These are phyloP conservation scores for Heterodera carotae DNA, from an alignment of 1,140 invertebrate species.

Conservation along the genomic window DNA sequence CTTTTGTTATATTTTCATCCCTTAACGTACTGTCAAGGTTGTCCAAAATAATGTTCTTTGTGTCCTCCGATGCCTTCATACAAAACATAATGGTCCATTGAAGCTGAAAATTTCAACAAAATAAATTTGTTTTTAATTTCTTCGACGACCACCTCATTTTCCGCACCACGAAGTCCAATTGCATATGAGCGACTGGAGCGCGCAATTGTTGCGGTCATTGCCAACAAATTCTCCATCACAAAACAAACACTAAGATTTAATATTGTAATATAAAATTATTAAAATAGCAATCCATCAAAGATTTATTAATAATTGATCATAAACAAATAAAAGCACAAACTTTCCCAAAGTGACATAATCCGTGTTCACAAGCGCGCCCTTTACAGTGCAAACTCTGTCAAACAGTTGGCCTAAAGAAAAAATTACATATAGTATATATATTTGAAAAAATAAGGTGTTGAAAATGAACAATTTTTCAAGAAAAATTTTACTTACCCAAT, in stretches of 20 bases:
- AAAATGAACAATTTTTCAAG: constrained; percentile 8
- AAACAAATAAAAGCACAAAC: neutral
- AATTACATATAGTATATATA: no score
- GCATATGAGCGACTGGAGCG: constrained; percentile 62
- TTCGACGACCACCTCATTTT: constrained; percentile 51
- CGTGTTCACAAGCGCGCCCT: constrained; percentile 52
- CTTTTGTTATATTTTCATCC: no score
- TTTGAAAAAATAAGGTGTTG: neutral
- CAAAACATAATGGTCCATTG: constrained; percentile 54
- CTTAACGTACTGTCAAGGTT: constrained; percentile 35
- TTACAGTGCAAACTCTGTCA: constrained; percentile 37
- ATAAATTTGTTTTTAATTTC: no score
- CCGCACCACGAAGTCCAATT: constrained; percentile 56
- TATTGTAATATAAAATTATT: no score
- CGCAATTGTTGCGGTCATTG: constrained; percentile 54
- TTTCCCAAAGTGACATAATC: constrained; percentile 53
- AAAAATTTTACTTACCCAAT: neutral
- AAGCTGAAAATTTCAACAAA: constrained; percentile 44
- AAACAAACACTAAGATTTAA: constrained; percentile 38
- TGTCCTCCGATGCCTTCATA: constrained; percentile 29
- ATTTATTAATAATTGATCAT: no score
- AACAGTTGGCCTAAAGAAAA: constrained; percentile 29
- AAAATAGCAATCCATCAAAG: no score
- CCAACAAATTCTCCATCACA: constrained; percentile 55
- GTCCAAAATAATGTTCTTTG: constrained; percentile 38